Evolutionary conservation across 1,140 invertebrate species (phyloP).

Genomic region (Antheraea mylitta): DNA sequence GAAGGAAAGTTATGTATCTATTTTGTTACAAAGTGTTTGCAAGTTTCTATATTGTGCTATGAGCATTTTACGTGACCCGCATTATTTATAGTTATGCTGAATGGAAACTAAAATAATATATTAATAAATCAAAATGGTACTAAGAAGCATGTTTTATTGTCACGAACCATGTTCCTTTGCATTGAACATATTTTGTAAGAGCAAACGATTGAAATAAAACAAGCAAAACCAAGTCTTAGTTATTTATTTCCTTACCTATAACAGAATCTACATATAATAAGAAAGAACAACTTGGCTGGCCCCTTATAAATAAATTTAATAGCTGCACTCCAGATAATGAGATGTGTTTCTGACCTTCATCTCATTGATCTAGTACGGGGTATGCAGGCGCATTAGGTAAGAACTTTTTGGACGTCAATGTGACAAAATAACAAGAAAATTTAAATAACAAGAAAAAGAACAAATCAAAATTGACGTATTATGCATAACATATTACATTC

Average conservation of each 20-base stretch:
- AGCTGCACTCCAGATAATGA: too few relatives aligned
- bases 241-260: conserved; percentile 29
- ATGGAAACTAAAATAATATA: conserved; percentile 77
- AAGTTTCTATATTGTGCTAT: conserved; percentile 79
- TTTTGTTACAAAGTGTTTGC: conserved; percentile 80
- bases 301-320: too few relatives aligned
- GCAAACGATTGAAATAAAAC: conserved; percentile 80
- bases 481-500: too few relatives aligned
- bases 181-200: conserved; percentile 80
- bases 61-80: conserved; percentile 79
- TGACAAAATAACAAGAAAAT: too few relatives aligned
- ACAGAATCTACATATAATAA: too few relatives aligned
- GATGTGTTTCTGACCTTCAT: too few relatives aligned
- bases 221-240: conserved; percentile 71
- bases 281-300: not conserved
- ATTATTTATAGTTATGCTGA: conserved; percentile 80
- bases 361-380: too few relatives aligned
- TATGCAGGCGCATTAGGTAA: too few relatives aligned
- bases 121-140: conserved; percentile 79
- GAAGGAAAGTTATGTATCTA: conserved; percentile 79
- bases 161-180: conserved; percentile 79
- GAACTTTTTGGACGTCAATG: too few relatives aligned
- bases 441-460: too few relatives aligned
- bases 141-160: conserved; percentile 80
- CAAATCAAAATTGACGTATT: too few relatives aligned